Evolutionary conservation across 2,888 invertebrate genomes (phyloP).

Genomic region (Sipha maydis): DNA sequence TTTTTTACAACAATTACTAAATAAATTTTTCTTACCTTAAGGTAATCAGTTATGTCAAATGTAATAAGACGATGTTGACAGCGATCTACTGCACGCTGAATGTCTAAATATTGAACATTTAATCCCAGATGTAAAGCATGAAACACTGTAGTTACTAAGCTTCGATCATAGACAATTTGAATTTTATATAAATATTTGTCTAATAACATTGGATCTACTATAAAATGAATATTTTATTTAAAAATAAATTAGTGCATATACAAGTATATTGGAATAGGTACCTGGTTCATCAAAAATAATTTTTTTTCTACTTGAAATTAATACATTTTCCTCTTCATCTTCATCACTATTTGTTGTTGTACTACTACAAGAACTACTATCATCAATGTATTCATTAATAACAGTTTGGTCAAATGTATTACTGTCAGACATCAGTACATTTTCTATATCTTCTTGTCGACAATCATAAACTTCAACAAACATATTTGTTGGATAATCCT

Average conservation of each 20-base stretch:
- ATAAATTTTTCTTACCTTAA: conserved; percentile 67
- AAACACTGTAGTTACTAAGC: conserved; percentile 74
- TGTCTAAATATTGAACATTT: conserved; percentile 73
- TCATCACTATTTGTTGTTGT: conserved; percentile 2
- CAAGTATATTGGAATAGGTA: background rate
- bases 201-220: conserved; percentile 18
- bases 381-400: conserved; percentile 3
- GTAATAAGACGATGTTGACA: conserved; percentile 77
- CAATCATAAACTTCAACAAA: conserved; percentile 43
- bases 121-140: conserved; percentile 73
- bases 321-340: background rate
- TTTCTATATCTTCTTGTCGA: conserved; percentile 33
- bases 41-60: conserved; percentile 77
- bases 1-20: too few relatives aligned
- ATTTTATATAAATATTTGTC: conserved; percentile 40
- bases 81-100: conserved; percentile 77
- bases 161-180: conserved; percentile 65
- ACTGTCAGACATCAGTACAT: conserved; percentile 13
- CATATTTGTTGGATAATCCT: conserved; percentile 9
- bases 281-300: conserved; percentile 24
- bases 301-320: background rate
- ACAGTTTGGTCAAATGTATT: background rate
- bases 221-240: background rate
- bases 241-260: background rate
- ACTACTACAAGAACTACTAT: conserved; percentile 4